phyloP scores from a whole-genome alignment of 2,888 invertebrate species.

The Polymixis lichenea region DNA sequence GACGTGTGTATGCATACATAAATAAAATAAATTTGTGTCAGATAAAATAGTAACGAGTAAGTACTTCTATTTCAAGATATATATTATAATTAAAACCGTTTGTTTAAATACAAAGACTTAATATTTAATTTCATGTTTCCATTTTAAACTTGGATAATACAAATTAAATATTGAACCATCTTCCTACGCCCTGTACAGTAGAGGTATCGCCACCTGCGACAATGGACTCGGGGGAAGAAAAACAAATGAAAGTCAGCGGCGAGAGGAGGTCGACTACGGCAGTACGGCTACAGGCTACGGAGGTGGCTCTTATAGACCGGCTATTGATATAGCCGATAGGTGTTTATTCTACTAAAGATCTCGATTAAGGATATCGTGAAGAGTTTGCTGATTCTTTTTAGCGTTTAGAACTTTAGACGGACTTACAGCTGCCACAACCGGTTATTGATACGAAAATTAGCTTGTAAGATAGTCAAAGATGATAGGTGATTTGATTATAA shows the following conservation, averaged over 20 bases:
- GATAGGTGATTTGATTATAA: not conserved
- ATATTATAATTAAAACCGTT: too few species aligned
- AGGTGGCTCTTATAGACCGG: conserved; percentile 16
- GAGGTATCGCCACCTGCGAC: conserved; percentile 64
- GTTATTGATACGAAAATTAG: not conserved
- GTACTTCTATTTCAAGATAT: too few species aligned
- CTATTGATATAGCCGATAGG: conserved; percentile 38
- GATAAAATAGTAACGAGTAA: too few species aligned
- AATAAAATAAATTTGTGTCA: too few species aligned
- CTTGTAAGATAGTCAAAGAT: not conserved
- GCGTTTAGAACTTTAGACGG: not conserved
- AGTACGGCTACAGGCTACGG: not conserved
- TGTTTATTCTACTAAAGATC: conserved; percentile 42
- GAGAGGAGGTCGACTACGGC: conserved; percentile 7
- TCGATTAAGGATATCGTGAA: conserved; percentile 30
- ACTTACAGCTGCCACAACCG: not conserved
- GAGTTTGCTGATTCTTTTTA: conserved; percentile 12
- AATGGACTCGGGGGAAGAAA: conserved; percentile 60
- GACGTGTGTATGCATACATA: too few species aligned
- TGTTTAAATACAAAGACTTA: too few species aligned
- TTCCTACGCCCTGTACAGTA: conserved; percentile 47
- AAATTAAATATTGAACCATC: conserved; percentile 28
- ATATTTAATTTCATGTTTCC: not conserved
- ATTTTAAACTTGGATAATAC: not conserved
- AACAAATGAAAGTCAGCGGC: conserved; percentile 63